Conservation (phyloP, 2,113 vertebrate genomes). For the Nycticryphes semicollaris region DNA sequence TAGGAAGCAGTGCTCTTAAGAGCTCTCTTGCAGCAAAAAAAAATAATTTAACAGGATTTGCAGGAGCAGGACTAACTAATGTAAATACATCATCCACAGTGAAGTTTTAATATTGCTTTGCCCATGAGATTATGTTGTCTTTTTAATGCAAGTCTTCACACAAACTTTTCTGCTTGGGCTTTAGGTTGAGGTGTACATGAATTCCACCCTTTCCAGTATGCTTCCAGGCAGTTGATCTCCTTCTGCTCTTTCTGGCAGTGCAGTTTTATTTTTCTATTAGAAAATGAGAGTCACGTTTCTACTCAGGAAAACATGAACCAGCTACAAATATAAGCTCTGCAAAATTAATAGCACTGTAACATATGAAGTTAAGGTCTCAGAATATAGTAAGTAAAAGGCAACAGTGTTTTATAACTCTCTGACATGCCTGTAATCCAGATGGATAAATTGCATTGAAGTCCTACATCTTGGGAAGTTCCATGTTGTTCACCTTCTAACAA, state of each 20-base stretch:
- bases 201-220: background rate
- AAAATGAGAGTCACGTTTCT: background rate
- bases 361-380: background rate
- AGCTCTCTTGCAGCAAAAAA: background rate
- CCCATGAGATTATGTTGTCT: background rate
- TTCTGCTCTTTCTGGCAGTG: background rate
- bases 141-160: background rate
- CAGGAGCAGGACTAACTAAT: background rate
- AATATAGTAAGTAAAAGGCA: background rate
- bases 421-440: background rate
- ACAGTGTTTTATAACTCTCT: background rate
- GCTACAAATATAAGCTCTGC: background rate
- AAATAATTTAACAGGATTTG: background rate
- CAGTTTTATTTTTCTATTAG: background rate
- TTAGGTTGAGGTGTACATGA: background rate
- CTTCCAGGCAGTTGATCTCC: background rate
- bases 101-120: background rate
- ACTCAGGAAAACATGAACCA: background rate
- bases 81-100: rapidly evolving
- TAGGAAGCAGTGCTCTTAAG: background rate
- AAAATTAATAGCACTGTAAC: background rate
- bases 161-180: background rate
- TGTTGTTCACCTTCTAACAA: background rate
- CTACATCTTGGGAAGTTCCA: background rate
- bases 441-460: background rate